Conservation (phyloP, 2,113 vertebrate genomes). For the Cynocephalus volans region DNA sequence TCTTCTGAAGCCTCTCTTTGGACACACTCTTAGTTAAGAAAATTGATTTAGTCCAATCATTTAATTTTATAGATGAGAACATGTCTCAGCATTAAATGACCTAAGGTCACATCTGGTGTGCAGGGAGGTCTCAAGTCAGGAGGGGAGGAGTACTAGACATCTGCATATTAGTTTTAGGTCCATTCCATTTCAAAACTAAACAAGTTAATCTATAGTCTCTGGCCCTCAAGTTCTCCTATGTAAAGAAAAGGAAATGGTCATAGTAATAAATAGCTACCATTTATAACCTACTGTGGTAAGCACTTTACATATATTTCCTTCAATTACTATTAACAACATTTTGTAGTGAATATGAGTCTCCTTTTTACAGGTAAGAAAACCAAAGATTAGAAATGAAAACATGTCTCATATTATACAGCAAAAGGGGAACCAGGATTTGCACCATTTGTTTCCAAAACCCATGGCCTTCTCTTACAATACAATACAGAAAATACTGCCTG, state of each 20-base stretch:
- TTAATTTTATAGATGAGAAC: background rate
- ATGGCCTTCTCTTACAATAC: background rate
- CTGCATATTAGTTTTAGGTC: background rate
- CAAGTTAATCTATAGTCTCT: background rate
- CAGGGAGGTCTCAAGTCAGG: background rate
- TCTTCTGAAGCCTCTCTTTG: background rate
- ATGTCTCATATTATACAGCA: background rate
- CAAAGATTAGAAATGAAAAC: background rate
- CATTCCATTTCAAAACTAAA: background rate
- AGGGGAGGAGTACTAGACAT: background rate
- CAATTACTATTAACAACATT: background rate
- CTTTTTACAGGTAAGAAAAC: background rate
- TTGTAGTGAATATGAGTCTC: background rate
- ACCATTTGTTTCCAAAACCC: background rate
- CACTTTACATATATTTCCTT: background rate
- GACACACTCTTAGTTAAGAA: background rate
- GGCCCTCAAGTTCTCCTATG: background rate
- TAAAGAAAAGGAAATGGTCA: background rate
- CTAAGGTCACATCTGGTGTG: background rate
- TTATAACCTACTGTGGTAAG: background rate
- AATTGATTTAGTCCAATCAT: background rate
- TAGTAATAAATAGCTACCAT: background rate
- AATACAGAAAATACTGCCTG: background rate
- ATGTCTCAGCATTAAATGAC: background rate
- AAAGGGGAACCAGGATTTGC: background rate